Conservation (phyloP, 2,797 vertebrate species). For the Falco cherrug region DNA sequence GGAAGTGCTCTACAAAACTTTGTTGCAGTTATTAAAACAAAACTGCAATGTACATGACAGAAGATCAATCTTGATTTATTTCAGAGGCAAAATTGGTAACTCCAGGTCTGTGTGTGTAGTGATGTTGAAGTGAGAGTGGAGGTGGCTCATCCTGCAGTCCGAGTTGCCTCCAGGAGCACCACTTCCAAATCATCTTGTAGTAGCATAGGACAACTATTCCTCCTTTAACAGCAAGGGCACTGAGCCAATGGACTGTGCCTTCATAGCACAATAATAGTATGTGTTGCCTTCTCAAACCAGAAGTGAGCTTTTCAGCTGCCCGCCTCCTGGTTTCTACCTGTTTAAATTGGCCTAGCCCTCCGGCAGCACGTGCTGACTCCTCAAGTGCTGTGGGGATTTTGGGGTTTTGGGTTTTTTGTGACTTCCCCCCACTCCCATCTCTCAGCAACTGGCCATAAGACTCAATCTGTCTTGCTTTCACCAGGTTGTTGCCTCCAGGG, state of each 20-base stretch:
- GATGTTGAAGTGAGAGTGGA: not conserved
- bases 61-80: not conserved
- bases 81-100: not conserved
- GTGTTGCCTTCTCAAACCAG: not conserved
- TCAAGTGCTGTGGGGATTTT: not conserved
- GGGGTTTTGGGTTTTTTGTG: not conserved
- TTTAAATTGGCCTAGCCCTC: not conserved
- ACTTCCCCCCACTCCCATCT: not conserved
- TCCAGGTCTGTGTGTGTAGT: not conserved
- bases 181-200: not conserved
- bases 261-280: rapidly evolving
- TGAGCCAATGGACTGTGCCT: not conserved
- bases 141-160: not conserved
- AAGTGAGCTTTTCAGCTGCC: not conserved
- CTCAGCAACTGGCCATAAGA: not conserved
- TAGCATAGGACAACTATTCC: not conserved
- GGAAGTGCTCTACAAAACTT: not conserved
- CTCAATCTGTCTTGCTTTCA: not conserved
- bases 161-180: not conserved
- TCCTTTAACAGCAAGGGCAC: not conserved
- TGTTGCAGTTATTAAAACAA: not conserved
- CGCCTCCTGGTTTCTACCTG: not conserved
- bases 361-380: not conserved
- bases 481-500: not conserved
- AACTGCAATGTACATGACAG: not conserved